Evolutionary conservation across 2,888 invertebrate species (phyloP).

Genomic region (Coecobrya sp.): DNA sequence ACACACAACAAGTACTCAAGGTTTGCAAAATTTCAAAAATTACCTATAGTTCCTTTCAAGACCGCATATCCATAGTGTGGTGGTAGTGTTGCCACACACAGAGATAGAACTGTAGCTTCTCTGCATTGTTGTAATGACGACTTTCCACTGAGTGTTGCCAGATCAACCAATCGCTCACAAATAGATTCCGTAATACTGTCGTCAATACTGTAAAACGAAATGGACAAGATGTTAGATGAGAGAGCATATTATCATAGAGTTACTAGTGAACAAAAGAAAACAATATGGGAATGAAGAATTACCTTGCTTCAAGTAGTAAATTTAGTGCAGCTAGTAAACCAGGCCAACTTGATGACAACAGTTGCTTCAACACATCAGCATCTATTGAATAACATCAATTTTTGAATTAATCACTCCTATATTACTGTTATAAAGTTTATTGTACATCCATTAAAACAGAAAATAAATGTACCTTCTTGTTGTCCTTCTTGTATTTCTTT

Average conservation of each 20-base stretch:
- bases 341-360: conserved; percentile 98
- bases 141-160: conserved; percentile 96
- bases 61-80: conserved; percentile 98
- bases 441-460: too few species aligned
- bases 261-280: too few species aligned
- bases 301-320: conserved; percentile 96
- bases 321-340: conserved; percentile 97
- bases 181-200: conserved; percentile 97
- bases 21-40: not conserved
- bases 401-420: too few species aligned
- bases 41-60: conserved; percentile 88
- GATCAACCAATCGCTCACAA: conserved; percentile 96
- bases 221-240: too few species aligned
- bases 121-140: conserved; percentile 93
- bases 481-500: conserved; percentile 90
- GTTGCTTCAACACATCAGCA: conserved; percentile 88
- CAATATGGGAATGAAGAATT: conserved; percentile 77
- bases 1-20: too few species aligned
- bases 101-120: conserved; percentile 97
- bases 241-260: too few species aligned
- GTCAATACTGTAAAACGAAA: conserved; percentile 91
- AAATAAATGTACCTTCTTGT: conserved; percentile 82
- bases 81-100: conserved; percentile 98
- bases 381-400: conserved; percentile 71
- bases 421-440: too few species aligned